Percentiles rank a stretch among this genome's conserved stretches.
These are phyloP conservation scores for Drosophila hydei DNA, from an alignment of 1,140 invertebrate species.

Conservation along the genomic window DNA sequence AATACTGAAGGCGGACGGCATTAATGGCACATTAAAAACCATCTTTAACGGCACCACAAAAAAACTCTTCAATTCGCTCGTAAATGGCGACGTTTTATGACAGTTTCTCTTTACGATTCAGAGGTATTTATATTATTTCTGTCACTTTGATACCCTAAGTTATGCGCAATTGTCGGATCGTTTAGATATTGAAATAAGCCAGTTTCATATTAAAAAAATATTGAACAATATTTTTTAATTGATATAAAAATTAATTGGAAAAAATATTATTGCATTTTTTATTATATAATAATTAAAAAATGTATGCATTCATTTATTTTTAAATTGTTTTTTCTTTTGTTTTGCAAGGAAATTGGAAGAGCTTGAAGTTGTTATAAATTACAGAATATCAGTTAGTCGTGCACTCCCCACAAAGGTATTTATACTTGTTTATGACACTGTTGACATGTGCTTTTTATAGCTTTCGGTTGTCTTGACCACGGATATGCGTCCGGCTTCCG, in stretches of 20 bases:
- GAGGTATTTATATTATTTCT: conserved; percentile 37
- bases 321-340: too few species aligned
- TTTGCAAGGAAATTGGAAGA: too few species aligned
- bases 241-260: too few species aligned
- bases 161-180: not conserved
- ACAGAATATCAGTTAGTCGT: not conserved
- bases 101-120: conserved; percentile 49
- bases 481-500: conserved; percentile 1
- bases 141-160: not conserved
- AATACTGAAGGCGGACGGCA: not conserved
- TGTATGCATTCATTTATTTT: too few species aligned
- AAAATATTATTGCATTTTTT: too few species aligned
- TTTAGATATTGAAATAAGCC: too few species aligned
- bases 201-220: too few species aligned
- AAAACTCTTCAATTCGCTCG: conserved; percentile 43
- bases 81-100: conserved; percentile 61
- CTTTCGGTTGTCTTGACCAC: conserved; percentile 8
- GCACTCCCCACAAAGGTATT: not conserved
- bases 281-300: too few species aligned
- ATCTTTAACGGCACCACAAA: conserved; percentile 31
- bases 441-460: conserved; percentile 18
- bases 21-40: conserved; percentile 55
- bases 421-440: conserved; percentile 2
- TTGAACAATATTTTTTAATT: too few species aligned
- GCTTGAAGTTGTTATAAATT: too few species aligned